Base-by-base conservation (phyloP, 2,888 invertebrate species). In the Drosophila subsilvestris region DNA sequence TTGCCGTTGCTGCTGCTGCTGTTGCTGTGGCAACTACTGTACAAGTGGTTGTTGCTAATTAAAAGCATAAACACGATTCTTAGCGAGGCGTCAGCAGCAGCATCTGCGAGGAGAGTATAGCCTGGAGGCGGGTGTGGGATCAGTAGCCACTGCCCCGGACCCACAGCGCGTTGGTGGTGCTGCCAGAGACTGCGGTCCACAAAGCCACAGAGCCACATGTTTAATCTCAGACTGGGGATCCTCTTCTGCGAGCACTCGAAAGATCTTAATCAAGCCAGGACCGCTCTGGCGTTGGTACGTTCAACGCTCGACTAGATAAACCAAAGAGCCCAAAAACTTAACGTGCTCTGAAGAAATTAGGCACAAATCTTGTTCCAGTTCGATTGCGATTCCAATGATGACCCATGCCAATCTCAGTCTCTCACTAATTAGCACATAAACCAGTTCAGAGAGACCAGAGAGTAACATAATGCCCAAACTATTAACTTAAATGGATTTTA, bases 21-120 rank as follows among this genome's bases (percentile, higher is more conserved):
- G 62, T 22, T 66, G 71, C 54, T 66, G 78, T 61, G 50, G 71
- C 80, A 75, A 75, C 84, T 86, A 80, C 80, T 85, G 80, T 85
- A 87, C 85, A 86, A 87, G 85, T 87, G 87, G 86, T 88, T 87
- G 86, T 81, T 86, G 89, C 88, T 88, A 88, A 88, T 88, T 88
- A 88, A 88, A 88, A 88, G 89, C 86, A 87, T 86, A 87, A 87
- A 88, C 88, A 88, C 87, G 88, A 88, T 86, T 88, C 88, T 85
- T 83, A 87, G 82, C 85, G 75, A 86, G 87, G 85, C 85, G 85
- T 86, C 77, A 81, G 54, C n/a, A 37, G 27, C 60, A 48, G 32
- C 65, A 49, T 22, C 32, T 45, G 12, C 77, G 42, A 51, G 27
- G 54, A 58, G 70, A 61, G 20, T 14, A 22, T 8, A 22, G 37